Percentiles rank a stretch among this genome's conserved stretches.
Conservation (phyloP, 2,113 vertebrate species). For the Syrrhaptes paradoxus region DNA sequence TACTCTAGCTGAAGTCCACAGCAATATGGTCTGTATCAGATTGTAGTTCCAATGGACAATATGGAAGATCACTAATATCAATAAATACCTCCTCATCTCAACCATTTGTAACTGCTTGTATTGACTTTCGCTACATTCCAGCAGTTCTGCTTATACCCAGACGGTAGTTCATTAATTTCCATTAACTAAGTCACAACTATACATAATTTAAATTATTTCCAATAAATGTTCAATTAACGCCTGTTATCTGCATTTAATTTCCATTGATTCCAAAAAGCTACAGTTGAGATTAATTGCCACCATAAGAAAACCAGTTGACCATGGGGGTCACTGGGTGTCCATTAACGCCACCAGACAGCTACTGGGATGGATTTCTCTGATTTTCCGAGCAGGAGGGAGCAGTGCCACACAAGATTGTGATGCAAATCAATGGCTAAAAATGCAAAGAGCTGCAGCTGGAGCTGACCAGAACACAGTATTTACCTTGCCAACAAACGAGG, state of each 20-base stretch:
- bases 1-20: neutral
- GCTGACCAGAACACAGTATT: neutral
- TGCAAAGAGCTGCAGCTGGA: slow-evolving; percentile 15
- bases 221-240: slow-evolving; percentile 33
- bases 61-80: slow-evolving; percentile 67
- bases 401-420: neutral
- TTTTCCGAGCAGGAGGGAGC: slow-evolving; percentile 8
- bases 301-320: neutral
- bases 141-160: slow-evolving; percentile 26
- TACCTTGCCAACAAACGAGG: neutral
- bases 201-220: slow-evolving; percentile 39
- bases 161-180: slow-evolving; percentile 26
- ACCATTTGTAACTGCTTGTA: slow-evolving; percentile 31
- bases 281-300: neutral
- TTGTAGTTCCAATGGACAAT: slow-evolving; percentile 1
- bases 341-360: neutral
- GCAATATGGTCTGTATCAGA: neutral
- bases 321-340: neutral
- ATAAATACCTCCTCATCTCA: slow-evolving; percentile 47
- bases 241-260: slow-evolving; percentile 42
- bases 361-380: neutral
- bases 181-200: slow-evolving; percentile 37
- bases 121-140: slow-evolving; percentile 49
- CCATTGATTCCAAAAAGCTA: slow-evolving; percentile 58
- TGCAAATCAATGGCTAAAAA: slow-evolving; percentile 28